Evolutionary conservation across 2,888 invertebrate species (phyloP).

Genomic region (Parnassius smintheus): DNA sequence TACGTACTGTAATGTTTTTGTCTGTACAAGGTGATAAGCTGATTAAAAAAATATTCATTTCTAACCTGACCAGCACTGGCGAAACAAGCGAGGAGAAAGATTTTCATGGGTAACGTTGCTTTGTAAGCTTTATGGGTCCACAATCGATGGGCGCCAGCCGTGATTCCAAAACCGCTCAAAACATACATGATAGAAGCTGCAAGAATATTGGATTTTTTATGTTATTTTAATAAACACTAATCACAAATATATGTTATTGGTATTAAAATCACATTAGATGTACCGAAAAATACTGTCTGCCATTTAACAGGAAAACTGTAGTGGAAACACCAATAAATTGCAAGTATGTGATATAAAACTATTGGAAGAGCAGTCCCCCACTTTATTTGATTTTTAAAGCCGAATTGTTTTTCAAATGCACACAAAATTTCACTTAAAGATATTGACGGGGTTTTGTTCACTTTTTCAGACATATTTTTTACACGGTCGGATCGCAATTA

Average conservation of each 20-base stretch:
- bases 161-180: slow-evolving; percentile 84
- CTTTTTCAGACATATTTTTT: slow-evolving; percentile 38
- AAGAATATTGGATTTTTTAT: slow-evolving; percentile 37
- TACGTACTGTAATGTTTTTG: too few species aligned
- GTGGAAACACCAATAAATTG: slow-evolving; percentile 65
- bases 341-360: slow-evolving; percentile 59
- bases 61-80: slow-evolving; percentile 85
- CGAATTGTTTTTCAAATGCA: slow-evolving; percentile 59
- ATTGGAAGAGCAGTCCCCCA: slow-evolving; percentile 64
- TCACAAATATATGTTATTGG: background rate
- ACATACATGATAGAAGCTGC: slow-evolving; percentile 81
- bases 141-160: slow-evolving; percentile 86
- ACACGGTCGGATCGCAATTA: slow-evolving; percentile 3
- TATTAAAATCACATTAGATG: slow-evolving; percentile 21
- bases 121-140: slow-evolving; percentile 87
- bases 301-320: slow-evolving; percentile 68
- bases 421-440: slow-evolving; percentile 55
- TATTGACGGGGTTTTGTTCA: slow-evolving; percentile 37
- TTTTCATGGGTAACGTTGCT: slow-evolving; percentile 82
- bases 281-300: slow-evolving; percentile 68
- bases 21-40: too few species aligned
- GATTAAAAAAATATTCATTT: slow-evolving; percentile 4
- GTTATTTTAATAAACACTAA: background rate
- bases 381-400: slow-evolving; percentile 71
- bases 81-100: slow-evolving; percentile 82